phyloP scores from a whole-genome alignment of 2,113 vertebrate species.

The Syngnathoides biaculeatus region DNA sequence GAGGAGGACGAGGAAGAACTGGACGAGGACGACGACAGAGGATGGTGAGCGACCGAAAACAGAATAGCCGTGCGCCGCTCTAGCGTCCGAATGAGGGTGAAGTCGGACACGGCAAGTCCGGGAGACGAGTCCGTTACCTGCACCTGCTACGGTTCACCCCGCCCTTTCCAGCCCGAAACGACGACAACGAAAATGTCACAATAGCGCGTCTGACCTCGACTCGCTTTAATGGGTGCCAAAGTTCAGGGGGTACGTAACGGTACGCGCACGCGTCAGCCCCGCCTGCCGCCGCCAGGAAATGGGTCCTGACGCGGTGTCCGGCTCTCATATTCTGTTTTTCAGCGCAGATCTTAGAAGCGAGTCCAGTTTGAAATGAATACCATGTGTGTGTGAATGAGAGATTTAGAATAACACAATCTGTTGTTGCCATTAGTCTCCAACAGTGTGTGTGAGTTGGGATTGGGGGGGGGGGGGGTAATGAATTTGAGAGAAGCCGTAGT shows the following conservation, averaged over 20 bases:
- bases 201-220: constrained; percentile 6
- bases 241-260: constrained; percentile 36
- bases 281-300: constrained; percentile 68
- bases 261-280: constrained; percentile 49
- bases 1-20: constrained; percentile 77
- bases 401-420: constrained; percentile 71
- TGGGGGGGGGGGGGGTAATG: constrained; percentile 43
- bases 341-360: constrained; percentile 56
- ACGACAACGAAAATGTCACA: neutral
- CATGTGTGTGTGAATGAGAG: constrained; percentile 66
- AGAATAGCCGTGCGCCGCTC: neutral
- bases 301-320: constrained; percentile 62
- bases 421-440: constrained; percentile 68
- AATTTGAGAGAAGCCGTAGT: constrained; percentile 53
- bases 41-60: constrained; percentile 82
- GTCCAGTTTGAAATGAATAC: constrained; percentile 65
- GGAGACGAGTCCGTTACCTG: neutral
- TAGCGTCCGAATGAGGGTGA: neutral
- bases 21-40: constrained; percentile 86
- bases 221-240: constrained; percentile 53
- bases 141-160: neutral
- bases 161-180: neutral
- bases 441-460: constrained; percentile 50
- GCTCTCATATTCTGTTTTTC: constrained; percentile 68
- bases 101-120: neutral